Evolutionary conservation across 2,888 invertebrate genomes (phyloP).

Genomic region (Apamea crenata): DNA sequence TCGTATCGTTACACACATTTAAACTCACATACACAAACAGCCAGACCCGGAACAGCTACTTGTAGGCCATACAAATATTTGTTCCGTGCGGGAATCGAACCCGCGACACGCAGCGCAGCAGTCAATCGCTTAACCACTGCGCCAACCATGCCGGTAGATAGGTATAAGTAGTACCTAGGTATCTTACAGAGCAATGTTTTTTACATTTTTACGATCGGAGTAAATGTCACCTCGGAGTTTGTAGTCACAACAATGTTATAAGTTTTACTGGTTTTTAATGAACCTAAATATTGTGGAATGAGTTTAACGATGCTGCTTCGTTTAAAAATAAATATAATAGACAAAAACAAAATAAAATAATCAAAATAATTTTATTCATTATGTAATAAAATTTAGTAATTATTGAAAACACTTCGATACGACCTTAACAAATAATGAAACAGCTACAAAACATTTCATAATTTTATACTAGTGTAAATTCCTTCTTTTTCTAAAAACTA

Average conservation of each 20-base stretch:
- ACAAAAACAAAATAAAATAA: constrained; percentile 1
- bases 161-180: too few relatives aligned
- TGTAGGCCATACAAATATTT: too few relatives aligned
- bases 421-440: constrained; percentile 5
- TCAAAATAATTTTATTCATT: constrained; percentile 25
- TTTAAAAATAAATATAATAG: not conserved
- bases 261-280: constrained; percentile 48
- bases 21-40: too few relatives aligned
- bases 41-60: too few relatives aligned
- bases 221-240: constrained; percentile 37
- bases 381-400: constrained; percentile 26
- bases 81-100: too few relatives aligned
- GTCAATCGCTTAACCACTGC: too few relatives aligned
- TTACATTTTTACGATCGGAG: constrained; percentile 39
- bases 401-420: constrained; percentile 13
- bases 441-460: not conserved
- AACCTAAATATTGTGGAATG: constrained; percentile 25
- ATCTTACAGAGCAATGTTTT: not conserved
- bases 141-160: too few relatives aligned
- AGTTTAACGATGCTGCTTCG: constrained; percentile 2
- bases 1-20: too few relatives aligned
- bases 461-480: not conserved
- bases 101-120: too few relatives aligned
- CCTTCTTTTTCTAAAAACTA: constrained; percentile 1
- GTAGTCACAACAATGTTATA: constrained; percentile 29